A percentile compares a stretch with the other conserved stretches of the same genome.
phyloP scores from a whole-genome alignment of 1,140 invertebrate genomes.

The Diorhabda elongata region DNA sequence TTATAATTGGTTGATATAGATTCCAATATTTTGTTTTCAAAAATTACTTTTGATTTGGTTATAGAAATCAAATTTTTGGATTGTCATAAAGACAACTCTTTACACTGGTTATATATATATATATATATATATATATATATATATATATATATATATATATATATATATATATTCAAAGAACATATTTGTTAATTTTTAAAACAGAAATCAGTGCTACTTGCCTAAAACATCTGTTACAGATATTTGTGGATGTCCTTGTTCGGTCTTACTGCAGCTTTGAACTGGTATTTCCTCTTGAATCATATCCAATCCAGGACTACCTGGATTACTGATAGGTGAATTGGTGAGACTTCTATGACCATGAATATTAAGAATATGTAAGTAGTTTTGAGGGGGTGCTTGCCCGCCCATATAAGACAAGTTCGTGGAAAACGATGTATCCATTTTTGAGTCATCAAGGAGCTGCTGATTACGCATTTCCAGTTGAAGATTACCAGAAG shows the following conservation, averaged over 20 bases:
- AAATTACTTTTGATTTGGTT: too few relatives aligned
- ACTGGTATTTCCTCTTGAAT: slow-evolving; percentile 72
- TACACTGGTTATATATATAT: too few relatives aligned
- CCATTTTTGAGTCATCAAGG: slow-evolving; percentile 38
- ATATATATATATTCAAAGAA: too few relatives aligned
- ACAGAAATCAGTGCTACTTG: slow-evolving; percentile 15
- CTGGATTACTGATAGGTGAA: slow-evolving; percentile 56
- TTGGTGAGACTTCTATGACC: slow-evolving; percentile 57
- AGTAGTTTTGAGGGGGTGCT: slow-evolving; percentile 26
- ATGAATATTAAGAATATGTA: slow-evolving; percentile 47
- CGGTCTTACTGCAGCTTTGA: slow-evolving; percentile 33
- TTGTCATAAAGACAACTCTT: too few relatives aligned
- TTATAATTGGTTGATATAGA: too few relatives aligned
- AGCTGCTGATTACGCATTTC: slow-evolving; percentile 48
- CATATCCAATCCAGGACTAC: slow-evolving; percentile 74
- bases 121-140: too few relatives aligned
- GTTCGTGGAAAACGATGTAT: slow-evolving; percentile 23
- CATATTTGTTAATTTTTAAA: too few relatives aligned
- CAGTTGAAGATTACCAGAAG: slow-evolving; percentile 51
- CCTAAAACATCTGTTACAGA: slow-evolving; percentile 85
- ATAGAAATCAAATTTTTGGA: too few relatives aligned
- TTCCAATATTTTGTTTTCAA: too few relatives aligned
- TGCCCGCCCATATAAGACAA: slow-evolving; percentile 1
- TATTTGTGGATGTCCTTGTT: slow-evolving; percentile 69
- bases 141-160: too few relatives aligned